phyloP scores from a whole-genome alignment of 2,797 vertebrate genomes.

The Gastrophryne carolinensis region DNA sequence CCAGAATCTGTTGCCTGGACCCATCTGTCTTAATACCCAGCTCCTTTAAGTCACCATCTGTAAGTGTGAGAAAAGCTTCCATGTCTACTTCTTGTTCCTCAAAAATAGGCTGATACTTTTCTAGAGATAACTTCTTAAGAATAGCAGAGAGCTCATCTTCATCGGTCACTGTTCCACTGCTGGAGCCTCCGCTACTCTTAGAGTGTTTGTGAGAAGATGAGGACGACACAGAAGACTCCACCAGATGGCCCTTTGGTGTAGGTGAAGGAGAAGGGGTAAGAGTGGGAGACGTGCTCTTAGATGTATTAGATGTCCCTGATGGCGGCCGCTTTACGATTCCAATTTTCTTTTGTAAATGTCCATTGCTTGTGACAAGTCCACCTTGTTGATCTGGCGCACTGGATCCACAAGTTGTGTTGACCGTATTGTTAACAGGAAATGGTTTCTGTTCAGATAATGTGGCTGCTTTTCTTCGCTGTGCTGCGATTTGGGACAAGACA shows the following conservation, averaged over 20 bases:
- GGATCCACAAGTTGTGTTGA: conserved; percentile 64
- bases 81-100: conserved; percentile 99
- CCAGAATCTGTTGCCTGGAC: conserved; percentile 92
- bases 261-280: conserved; percentile 89
- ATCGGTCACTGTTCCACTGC: conserved; percentile 94
- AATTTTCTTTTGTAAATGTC: conserved; percentile 78
- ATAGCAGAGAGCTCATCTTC: conserved; percentile 95
- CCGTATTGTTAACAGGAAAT: conserved; percentile 59
- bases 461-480: conserved; percentile 90
- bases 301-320: conserved; percentile 90
- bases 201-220: conserved; percentile 88
- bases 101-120: conserved; percentile 98
- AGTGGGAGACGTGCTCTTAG: conserved; percentile 96
- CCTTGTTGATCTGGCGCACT: conserved; percentile 71
- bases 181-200: conserved; percentile 93
- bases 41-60: conserved; percentile 93
- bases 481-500: conserved; percentile 95
- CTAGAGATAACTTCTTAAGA: conserved; percentile 93
- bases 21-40: conserved; percentile 95
- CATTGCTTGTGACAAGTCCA: conserved; percentile 61
- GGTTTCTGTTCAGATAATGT: conserved; percentile 82
- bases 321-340: conserved; percentile 83
- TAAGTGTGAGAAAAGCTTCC: conserved; percentile 96
- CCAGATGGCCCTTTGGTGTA: conserved; percentile 73
- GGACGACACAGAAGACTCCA: conserved; percentile 81